Conservation (phyloP, 2,797 vertebrate genomes). For the Ctenopoma kingsleyae region DNA sequence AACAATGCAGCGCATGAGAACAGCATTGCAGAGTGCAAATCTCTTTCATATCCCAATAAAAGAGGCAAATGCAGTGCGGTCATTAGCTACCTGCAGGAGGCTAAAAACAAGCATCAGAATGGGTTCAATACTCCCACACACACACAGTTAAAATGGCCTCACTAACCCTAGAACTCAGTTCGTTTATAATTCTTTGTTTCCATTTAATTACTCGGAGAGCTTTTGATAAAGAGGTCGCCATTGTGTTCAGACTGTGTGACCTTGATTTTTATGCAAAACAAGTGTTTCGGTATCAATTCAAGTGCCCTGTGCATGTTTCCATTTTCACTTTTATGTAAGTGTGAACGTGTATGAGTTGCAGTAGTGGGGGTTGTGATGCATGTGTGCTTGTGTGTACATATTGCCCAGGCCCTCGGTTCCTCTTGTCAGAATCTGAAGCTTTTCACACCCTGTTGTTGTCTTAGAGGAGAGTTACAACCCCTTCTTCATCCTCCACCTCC, state of each 20-base stretch:
- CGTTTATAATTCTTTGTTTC: slow-evolving; percentile 59
- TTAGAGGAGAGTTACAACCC: slow-evolving; percentile 34
- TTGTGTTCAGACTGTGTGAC: slow-evolving; percentile 33
- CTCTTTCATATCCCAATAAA: slow-evolving; percentile 49
- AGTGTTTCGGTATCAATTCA: slow-evolving; percentile 43
- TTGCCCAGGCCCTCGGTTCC: slow-evolving; percentile 32
- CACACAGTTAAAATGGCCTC: slow-evolving; percentile 38
- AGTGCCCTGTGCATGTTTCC: slow-evolving; percentile 11
- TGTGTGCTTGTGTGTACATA: slow-evolving; percentile 31
- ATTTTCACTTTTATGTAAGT: slow-evolving; percentile 22
- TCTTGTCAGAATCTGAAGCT: slow-evolving; percentile 59
- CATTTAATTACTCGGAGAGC: slow-evolving; percentile 54
- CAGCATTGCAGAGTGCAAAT: slow-evolving; percentile 31
- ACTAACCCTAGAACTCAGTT: slow-evolving; percentile 23
- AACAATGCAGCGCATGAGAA: slow-evolving; percentile 48
- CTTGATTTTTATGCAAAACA: slow-evolving; percentile 46
- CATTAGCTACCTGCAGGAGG: slow-evolving; percentile 58
- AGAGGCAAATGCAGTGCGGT: slow-evolving; percentile 40
- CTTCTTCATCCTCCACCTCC: slow-evolving; percentile 10
- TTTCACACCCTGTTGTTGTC: slow-evolving; percentile 70
- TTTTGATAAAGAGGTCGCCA: slow-evolving; percentile 47
- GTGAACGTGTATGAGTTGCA: not conserved
- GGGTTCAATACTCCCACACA: slow-evolving; percentile 22
- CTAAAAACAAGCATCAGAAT: slow-evolving; percentile 44
- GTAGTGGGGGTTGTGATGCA: slow-evolving; percentile 2